Conservation (phyloP, 2,888 invertebrate species). For the Spodoptera littoralis region DNA sequence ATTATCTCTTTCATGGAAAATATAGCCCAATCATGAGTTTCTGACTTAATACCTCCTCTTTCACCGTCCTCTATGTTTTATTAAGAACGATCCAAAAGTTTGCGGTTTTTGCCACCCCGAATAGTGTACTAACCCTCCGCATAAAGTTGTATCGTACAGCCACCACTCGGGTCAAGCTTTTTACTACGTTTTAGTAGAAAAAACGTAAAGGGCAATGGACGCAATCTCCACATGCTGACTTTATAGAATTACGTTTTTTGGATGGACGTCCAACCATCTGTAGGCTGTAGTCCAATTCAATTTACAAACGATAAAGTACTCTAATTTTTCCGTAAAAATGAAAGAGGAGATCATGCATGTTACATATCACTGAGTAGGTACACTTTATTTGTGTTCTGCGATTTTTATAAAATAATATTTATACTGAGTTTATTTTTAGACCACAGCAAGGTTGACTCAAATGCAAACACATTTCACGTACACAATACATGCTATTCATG, state of each 20-base stretch:
- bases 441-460: no score
- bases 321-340: conserved; percentile 10
- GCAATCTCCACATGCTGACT: conserved; percentile 42
- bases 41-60: conserved; percentile 6
- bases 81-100: conserved; percentile 14
- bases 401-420: no score
- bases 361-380: background rate
- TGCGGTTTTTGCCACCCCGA: conserved; percentile 10
- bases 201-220: conserved; percentile 39
- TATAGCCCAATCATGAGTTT: background rate
- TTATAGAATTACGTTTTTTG: conserved; percentile 49
- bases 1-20: no score
- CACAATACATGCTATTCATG: no score
- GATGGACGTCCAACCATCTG: conserved; percentile 19
- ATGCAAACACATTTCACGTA: no score
- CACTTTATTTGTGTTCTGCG: background rate
- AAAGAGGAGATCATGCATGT: conserved; percentile 4
- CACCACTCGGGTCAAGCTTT: conserved; percentile 42
- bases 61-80: conserved; percentile 4
- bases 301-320: conserved; percentile 34
- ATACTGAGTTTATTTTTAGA: no score
- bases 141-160: conserved; percentile 42
- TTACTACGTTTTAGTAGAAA: conserved; percentile 41
- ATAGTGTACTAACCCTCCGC: conserved; percentile 20
- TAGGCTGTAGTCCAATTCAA: conserved; percentile 39